A percentile compares a stretch with the other conserved stretches of the same genome.
These are phyloP conservation scores for Varroa destructor DNA, from an alignment of 1,140 invertebrate genomes.

Conservation along the genomic window DNA sequence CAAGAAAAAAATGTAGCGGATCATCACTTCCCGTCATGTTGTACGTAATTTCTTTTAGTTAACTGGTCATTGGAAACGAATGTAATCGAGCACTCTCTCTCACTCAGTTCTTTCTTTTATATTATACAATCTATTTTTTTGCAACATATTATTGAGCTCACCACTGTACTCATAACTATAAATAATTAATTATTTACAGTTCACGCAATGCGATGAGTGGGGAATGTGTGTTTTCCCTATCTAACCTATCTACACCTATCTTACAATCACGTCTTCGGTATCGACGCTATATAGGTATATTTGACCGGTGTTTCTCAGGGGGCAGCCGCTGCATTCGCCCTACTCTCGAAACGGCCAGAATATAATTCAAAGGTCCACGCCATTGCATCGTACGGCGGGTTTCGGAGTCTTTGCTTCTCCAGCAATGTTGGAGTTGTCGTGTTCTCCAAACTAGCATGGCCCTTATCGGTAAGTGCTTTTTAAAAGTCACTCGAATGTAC, in stretches of 20 bases:
- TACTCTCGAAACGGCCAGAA: not conserved
- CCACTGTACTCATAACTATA: too few relatives aligned
- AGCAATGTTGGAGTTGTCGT: not conserved
- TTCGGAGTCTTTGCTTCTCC: conserved; percentile 8
- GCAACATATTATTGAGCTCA: too few relatives aligned
- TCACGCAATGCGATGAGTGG: not conserved
- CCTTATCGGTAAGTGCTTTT: not conserved
- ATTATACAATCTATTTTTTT: too few relatives aligned
- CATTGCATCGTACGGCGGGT: conserved; percentile 19
- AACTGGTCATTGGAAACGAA: too few relatives aligned
- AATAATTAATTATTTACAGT: too few relatives aligned
- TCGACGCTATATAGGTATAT: not conserved
- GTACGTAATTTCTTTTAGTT: too few relatives aligned
- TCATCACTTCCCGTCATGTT: too few relatives aligned
- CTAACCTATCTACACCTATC: not conserved
- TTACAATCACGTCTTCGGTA: not conserved
- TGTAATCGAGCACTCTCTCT: too few relatives aligned
- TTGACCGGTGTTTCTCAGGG: conserved; percentile 10
- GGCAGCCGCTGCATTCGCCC: conserved; percentile 2
- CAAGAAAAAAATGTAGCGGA: too few relatives aligned
- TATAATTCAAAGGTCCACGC: conserved; percentile 5
- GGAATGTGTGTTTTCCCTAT: not conserved
- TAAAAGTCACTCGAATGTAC: not conserved
- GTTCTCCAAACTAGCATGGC: not conserved
- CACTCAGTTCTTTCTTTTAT: too few relatives aligned